phyloP scores from a whole-genome alignment of 2,113 vertebrate genomes.

The Chiloscyllium plagiosum region DNA sequence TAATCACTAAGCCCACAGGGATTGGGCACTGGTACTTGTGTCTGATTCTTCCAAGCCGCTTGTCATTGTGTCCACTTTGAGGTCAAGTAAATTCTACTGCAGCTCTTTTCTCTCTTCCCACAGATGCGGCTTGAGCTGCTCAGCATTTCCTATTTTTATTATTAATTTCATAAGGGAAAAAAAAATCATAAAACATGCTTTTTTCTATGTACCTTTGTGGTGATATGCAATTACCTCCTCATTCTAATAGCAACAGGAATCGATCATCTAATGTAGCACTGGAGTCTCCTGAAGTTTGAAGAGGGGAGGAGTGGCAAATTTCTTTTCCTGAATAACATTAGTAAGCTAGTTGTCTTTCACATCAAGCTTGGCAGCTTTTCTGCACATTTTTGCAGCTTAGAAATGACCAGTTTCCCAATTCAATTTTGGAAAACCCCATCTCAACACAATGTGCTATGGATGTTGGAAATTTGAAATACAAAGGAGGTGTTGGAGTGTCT shows the following conservation, averaged over 20 bases:
- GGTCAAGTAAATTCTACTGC: not conserved
- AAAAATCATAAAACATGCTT: not conserved
- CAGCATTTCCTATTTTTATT: too few relatives aligned
- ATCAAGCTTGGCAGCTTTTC: not conserved
- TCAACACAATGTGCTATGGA: too few relatives aligned
- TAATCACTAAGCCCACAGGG: too few relatives aligned
- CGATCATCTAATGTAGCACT: not conserved
- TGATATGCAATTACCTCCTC: not conserved
- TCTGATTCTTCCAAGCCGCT: too few relatives aligned
- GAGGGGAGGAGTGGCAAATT: not conserved
- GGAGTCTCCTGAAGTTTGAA: not conserved
- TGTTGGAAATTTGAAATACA: too few relatives aligned
- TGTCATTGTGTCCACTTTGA: not conserved
- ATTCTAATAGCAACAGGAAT: not conserved
- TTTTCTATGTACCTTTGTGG: not conserved
- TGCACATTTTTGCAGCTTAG: not conserved
- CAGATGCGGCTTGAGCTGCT: too few relatives aligned
- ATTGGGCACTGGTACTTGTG: too few relatives aligned
- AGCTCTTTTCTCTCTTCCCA: too few relatives aligned
- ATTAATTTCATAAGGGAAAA: not conserved
- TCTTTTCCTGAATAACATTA: not conserved
- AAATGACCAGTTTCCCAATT: not conserved
- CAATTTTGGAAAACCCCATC: not conserved
- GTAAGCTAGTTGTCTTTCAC: not conserved
- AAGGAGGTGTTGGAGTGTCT: too few relatives aligned